Evolutionary conservation across 2,797 vertebrate species (phyloP).

Genomic region (Eutrigla gurnardus): DNA sequence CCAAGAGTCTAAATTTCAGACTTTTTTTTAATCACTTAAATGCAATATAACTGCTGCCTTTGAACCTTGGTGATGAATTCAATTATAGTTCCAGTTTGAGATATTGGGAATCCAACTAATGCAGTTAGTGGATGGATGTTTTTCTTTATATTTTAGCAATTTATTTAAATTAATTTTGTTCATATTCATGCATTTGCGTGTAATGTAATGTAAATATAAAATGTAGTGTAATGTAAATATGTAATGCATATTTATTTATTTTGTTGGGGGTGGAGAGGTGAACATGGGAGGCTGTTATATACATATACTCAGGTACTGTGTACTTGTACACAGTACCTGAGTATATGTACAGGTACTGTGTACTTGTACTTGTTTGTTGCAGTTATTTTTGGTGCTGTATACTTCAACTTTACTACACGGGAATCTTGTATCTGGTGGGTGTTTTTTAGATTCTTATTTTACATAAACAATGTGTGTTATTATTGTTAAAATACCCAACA

Average conservation of each 20-base stretch:
- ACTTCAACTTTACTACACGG: background rate
- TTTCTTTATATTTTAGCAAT: background rate
- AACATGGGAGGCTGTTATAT: background rate
- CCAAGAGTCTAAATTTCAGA: background rate
- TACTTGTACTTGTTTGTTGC: background rate
- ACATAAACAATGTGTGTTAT: background rate
- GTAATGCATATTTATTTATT: background rate
- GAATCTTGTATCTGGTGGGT: background rate
- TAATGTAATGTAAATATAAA: too few species aligned
- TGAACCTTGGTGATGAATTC: background rate
- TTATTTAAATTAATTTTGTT: background rate
- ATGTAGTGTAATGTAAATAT: too few species aligned
- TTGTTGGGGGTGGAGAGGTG: background rate
- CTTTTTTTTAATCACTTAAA: background rate
- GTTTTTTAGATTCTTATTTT: background rate
- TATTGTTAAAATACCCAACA: background rate
- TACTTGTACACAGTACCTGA: too few species aligned
- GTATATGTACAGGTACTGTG: background rate
- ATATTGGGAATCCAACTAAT: background rate
- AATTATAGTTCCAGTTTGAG: background rate
- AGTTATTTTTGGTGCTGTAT: background rate
- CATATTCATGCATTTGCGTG: background rate
- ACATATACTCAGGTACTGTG: background rate
- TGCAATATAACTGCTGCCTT: background rate
- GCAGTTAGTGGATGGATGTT: background rate